These are phyloP conservation scores for Orchesella flavescens DNA, from an alignment of 2,888 invertebrate genomes.

Conservation along the genomic window DNA sequence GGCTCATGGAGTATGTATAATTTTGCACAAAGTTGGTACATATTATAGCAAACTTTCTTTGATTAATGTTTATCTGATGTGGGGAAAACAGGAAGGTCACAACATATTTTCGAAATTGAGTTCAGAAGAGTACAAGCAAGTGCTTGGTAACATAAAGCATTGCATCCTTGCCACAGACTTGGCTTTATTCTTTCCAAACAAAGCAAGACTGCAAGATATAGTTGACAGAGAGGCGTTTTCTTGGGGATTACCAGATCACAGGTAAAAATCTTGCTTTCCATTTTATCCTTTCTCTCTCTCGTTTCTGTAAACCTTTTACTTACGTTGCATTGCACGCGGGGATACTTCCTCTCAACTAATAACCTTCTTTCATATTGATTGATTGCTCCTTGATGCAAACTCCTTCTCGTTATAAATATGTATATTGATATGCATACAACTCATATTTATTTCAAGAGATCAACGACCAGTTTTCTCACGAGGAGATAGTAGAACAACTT, in stretches of 20 bases:
- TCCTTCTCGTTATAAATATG: neutral
- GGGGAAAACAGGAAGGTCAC: conserved; percentile 82
- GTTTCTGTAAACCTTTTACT: neutral
- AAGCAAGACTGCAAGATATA: conserved; percentile 78
- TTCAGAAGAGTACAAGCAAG: conserved; percentile 84
- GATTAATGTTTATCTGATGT: neutral
- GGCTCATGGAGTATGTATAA: neutral
- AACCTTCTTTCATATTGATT: conserved; percentile 2
- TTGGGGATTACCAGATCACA: conserved; percentile 81
- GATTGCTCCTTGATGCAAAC: conserved; percentile 1
- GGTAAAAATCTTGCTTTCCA: conserved; percentile 73
- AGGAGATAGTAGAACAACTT: neutral
- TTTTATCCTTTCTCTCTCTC: neutral
- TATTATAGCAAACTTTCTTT: too few species aligned
- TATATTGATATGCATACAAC: neutral
- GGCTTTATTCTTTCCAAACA: conserved; percentile 86
- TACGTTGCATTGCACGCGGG: neutral
- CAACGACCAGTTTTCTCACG: neutral
- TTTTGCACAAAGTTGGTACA: neutral
- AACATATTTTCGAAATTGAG: conserved; percentile 86
- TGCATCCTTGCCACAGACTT: conserved; percentile 90
- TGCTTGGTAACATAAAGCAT: conserved; percentile 84
- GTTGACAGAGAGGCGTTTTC: conserved; percentile 78
- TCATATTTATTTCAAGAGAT: neutral
- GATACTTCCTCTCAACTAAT: neutral